Evolutionary conservation across 2,797 vertebrate genomes (phyloP).

Genomic region (Pempheris klunzingeri): DNA sequence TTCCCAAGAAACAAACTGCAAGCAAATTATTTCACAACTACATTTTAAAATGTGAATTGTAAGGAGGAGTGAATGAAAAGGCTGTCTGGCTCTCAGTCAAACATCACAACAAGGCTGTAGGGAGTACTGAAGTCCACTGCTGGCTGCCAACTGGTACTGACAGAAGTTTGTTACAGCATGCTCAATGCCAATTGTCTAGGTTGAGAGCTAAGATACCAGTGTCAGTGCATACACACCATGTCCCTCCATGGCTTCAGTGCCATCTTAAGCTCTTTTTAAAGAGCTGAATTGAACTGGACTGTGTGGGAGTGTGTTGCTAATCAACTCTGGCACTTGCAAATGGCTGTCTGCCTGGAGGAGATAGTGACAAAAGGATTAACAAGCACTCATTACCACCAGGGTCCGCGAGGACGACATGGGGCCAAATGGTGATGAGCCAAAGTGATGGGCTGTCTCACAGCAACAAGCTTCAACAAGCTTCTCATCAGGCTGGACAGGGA

Average conservation of each 20-base stretch:
- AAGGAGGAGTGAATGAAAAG: slow-evolving; percentile 1
- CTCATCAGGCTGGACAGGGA: slow-evolving; percentile 26
- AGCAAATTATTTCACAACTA: slow-evolving; percentile 32
- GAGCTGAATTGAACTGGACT: slow-evolving; percentile 28
- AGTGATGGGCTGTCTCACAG: slow-evolving; percentile 46
- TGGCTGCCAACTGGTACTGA: slow-evolving; percentile 43
- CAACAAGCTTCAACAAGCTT: slow-evolving; percentile 18
- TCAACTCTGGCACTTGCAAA: slow-evolving; percentile 62
- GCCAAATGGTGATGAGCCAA: slow-evolving; percentile 55
- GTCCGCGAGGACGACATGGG: slow-evolving; percentile 32
- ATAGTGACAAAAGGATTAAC: slow-evolving; percentile 67
- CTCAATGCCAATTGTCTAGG: slow-evolving; percentile 26
- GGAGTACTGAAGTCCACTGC: slow-evolving; percentile 37
- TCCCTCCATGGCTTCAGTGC: slow-evolving; percentile 3
- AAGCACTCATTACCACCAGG: slow-evolving; percentile 58
- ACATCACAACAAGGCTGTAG: slow-evolving; percentile 32
- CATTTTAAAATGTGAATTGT: slow-evolving; percentile 16
- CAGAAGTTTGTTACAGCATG: slow-evolving; percentile 20
- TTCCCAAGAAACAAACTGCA: slow-evolving; percentile 6
- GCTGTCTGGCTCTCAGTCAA: slow-evolving; percentile 26
- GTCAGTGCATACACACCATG: slow-evolving; percentile 3
- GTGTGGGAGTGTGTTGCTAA: slow-evolving; percentile 46
- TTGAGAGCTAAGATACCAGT: slow-evolving; percentile 21
- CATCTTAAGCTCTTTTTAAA: slow-evolving; percentile 38
- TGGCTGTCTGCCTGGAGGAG: slow-evolving; percentile 57